Evolutionary conservation across 2,797 vertebrate genomes (phyloP).

Genomic region (Urosaurus nigricauda): DNA sequence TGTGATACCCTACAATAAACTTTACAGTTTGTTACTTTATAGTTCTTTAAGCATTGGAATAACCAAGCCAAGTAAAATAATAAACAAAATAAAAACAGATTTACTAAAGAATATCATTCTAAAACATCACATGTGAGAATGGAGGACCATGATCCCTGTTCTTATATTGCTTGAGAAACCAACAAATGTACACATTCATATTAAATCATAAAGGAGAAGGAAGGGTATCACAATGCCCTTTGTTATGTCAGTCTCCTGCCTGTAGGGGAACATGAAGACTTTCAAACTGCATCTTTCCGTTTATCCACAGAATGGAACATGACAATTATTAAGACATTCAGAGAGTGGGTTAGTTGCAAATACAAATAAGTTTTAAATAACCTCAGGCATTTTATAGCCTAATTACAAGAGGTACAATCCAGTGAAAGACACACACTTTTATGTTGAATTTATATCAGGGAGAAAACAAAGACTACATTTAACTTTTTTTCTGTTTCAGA

Average conservation of each 20-base stretch:
- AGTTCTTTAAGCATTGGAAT: too few species aligned
- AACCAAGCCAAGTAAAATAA: too few species aligned
- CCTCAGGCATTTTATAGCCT: not conserved
- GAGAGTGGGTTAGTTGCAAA: not conserved
- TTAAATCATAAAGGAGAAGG: not conserved
- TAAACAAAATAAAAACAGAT: too few species aligned
- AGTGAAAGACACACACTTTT: not conserved
- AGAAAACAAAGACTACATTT: not conserved
- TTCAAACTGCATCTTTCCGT: not conserved
- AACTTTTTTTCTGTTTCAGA: not conserved
- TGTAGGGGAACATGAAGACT: not conserved
- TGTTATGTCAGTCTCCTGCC: not conserved
- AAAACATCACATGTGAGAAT: too few species aligned
- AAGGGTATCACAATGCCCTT: not conserved
- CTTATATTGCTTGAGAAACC: not conserved
- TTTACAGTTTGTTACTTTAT: too few species aligned
- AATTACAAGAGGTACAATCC: not conserved
- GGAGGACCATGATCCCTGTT: too few species aligned
- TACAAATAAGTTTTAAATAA: not conserved
- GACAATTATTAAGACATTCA: not conserved
- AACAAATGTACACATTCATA: not conserved
- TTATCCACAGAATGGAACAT: not conserved
- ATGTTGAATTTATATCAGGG: not conserved
- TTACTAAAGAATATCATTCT: too few species aligned
- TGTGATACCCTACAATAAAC: too few species aligned